Percentiles rank a stretch among this genome's conserved stretches.
Evolutionary conservation across 1,140 invertebrate species (phyloP).

Genomic region (Oedothorax gibbosus): DNA sequence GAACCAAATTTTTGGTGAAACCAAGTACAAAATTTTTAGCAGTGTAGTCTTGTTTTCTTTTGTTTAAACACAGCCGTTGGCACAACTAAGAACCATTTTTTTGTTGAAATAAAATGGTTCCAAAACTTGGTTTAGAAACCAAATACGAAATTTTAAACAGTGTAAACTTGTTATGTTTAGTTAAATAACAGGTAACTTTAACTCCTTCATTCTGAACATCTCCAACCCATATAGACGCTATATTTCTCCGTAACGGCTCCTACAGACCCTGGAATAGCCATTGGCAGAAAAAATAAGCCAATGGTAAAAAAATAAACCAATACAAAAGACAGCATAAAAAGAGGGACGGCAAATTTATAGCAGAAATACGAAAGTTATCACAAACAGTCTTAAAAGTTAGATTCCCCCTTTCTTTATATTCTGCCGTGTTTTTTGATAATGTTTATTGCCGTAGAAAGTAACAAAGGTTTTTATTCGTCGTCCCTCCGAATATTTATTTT

Average conservation of each 20-base stretch:
- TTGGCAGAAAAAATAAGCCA: slow-evolving; percentile 38
- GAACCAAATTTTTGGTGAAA: no score
- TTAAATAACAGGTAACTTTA: no score
- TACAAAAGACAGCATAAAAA: slow-evolving; percentile 12
- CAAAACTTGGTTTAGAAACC: no score
- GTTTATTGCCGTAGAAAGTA: slow-evolving; percentile 33
- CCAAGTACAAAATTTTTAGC: no score
- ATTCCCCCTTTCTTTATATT: slow-evolving; percentile 9
- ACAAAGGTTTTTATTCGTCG: neutral
- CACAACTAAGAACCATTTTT: no score
- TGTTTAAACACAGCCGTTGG: no score
- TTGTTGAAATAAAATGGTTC: no score
- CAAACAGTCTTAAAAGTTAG: slow-evolving; percentile 43
- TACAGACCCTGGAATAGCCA: slow-evolving; percentile 11
- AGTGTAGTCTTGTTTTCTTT: no score
- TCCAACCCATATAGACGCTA: slow-evolving; percentile 15
- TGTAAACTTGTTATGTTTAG: no score
- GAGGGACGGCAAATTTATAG: slow-evolving; percentile 7
- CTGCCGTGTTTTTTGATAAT: slow-evolving; percentile 19
- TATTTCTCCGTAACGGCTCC: neutral
- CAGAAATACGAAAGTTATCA: slow-evolving; percentile 12
- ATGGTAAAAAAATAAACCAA: neutral
- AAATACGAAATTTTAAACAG: no score
- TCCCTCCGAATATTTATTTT: slow-evolving; percentile 28
- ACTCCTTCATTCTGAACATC: no score